A percentile compares a stretch with the other conserved stretches of the same genome.
Conservation (phyloP, 2,888 invertebrate genomes). For the Dasypolia templi region DNA sequence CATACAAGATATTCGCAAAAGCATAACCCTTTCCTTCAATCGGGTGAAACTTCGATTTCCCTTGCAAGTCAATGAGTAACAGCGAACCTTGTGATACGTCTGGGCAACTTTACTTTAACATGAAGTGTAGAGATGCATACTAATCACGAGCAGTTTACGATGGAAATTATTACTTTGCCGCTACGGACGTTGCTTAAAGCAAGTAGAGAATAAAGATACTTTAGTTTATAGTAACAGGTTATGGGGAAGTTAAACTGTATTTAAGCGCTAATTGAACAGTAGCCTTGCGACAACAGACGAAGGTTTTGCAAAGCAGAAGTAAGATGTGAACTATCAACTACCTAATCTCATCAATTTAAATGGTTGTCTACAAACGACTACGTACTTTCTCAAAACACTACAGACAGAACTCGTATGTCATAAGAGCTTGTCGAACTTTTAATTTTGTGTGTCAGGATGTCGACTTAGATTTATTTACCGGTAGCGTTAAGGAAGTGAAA, state of each 20-base stretch:
- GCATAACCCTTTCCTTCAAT: too few species aligned
- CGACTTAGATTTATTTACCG: too few species aligned
- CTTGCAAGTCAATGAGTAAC: not conserved
- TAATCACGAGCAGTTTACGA: not conserved
- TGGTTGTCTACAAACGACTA: not conserved
- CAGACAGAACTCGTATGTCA: too few species aligned
- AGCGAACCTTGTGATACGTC: not conserved
- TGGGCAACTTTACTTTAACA: not conserved
- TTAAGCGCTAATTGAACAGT: not conserved
- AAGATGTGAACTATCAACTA: not conserved
- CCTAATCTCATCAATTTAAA: not conserved
- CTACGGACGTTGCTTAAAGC: not conserved
- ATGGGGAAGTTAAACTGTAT: not conserved
- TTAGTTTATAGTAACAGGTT: not conserved
- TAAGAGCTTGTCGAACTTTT: too few species aligned
- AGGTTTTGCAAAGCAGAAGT: not conserved
- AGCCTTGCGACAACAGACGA: not conserved
- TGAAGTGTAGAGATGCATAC: conserved; percentile 1
- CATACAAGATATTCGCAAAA: too few species aligned
- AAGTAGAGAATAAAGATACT: not conserved
- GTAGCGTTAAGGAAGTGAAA: too few species aligned
- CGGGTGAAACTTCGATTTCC: too few species aligned
- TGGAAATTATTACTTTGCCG: not conserved
- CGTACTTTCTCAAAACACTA: too few species aligned
- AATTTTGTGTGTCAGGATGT: too few species aligned